phyloP scores from a whole-genome alignment of 2,797 vertebrate species.

The Thamnophis elegans region DNA sequence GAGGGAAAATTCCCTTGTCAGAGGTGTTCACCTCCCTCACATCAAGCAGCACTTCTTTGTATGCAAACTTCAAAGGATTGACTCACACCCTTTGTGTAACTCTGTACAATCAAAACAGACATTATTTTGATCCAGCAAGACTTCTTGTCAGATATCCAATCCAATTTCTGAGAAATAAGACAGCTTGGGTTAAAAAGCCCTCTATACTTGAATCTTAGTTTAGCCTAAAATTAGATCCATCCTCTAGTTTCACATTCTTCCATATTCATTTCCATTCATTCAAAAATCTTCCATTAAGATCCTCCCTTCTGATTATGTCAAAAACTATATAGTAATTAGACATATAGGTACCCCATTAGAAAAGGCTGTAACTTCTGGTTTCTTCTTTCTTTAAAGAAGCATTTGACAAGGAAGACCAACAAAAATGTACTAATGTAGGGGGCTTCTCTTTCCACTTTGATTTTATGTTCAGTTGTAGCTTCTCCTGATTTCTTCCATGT shows the following conservation, averaged over 20 bases:
- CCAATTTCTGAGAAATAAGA: neutral
- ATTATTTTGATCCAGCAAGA: neutral
- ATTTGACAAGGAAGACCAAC: neutral
- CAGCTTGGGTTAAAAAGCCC: neutral
- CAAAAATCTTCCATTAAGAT: neutral
- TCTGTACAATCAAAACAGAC: neutral
- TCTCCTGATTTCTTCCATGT: neutral
- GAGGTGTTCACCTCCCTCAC: neutral
- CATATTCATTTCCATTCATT: neutral
- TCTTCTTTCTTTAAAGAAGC: neutral
- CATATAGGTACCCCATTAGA: too few relatives aligned
- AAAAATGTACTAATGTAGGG: neutral
- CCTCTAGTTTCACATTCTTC: neutral
- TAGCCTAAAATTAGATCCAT: neutral
- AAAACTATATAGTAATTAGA: neutral
- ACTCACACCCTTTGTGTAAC: neutral
- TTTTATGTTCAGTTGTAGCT: neutral
- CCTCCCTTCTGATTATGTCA: neutral
- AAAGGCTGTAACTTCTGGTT: neutral
- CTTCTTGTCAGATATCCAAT: neutral
- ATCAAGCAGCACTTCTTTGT: slow-evolving; percentile 13
- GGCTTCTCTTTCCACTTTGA: neutral
- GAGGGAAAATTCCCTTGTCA: neutral
- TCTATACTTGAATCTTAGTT: neutral
- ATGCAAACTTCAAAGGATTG: slow-evolving; percentile 5